These are phyloP conservation scores for Palythoa heliodiscus DNA, from an alignment of 92 coral and sea anemone genomes.

Conservation along the genomic window DNA sequence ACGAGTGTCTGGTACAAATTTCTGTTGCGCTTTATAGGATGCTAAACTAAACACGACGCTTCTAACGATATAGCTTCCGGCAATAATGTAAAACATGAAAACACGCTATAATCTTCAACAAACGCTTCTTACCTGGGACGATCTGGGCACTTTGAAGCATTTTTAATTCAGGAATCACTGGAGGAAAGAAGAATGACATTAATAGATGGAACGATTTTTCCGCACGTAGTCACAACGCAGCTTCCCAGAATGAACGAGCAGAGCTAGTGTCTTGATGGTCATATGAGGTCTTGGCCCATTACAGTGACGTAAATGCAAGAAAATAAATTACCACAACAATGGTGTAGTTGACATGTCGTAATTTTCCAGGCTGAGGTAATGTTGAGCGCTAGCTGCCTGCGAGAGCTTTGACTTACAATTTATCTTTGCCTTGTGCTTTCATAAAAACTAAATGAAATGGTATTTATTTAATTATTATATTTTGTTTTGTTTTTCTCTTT, in stretches of 20 bases:
- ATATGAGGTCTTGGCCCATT: constrained; percentile 28
- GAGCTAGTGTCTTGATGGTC: not conserved
- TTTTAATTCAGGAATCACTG: constrained; percentile 37
- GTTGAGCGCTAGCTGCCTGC: not conserved
- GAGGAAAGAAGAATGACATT: constrained; percentile 40
- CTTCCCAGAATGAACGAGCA: not conserved
- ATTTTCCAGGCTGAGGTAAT: constrained; percentile 30
- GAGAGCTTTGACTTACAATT: not conserved
- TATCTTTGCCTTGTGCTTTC: too few relatives aligned
- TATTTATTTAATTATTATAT: not conserved
- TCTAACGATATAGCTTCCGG: constrained; percentile 6
- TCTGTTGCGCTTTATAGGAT: not conserved
- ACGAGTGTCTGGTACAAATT: not conserved
- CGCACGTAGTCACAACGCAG: not conserved
- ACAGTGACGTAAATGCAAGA: constrained; percentile 30
- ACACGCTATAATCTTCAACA: not conserved
- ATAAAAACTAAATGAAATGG: too few relatives aligned
- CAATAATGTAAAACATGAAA: not conserved
- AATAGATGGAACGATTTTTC: not conserved
- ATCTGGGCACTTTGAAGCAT: constrained; percentile 43
- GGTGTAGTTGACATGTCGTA: constrained; percentile 15
- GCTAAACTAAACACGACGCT: not conserved
- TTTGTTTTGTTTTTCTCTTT: not conserved
- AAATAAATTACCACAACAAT: constrained; percentile 45
- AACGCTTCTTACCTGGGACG: constrained; percentile 22